These are phyloP conservation scores for Heteronetta atricapilla DNA, from an alignment of 2,113 vertebrate species.

Conservation along the genomic window DNA sequence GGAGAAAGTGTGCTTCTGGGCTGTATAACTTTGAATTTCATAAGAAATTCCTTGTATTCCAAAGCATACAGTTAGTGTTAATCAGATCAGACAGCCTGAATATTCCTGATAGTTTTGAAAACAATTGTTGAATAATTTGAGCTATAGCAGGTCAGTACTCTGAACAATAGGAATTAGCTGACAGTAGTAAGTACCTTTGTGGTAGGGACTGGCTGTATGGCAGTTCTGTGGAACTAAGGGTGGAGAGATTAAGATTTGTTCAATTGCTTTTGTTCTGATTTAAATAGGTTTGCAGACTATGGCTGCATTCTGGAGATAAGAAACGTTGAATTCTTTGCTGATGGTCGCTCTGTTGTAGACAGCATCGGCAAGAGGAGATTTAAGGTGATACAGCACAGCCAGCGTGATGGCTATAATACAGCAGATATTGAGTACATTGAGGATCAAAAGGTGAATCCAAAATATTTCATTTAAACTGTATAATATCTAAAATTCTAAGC, in stretches of 20 bases:
- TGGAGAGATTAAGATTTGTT: conserved; percentile 38
- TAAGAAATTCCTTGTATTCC: neutral
- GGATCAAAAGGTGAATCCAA: conserved; percentile 77
- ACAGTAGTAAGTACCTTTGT: conserved; percentile 45
- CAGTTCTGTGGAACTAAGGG: conserved; percentile 10
- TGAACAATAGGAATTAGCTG: conserved; percentile 45
- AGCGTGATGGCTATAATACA: conserved; percentile 83
- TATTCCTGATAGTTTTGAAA: conserved; percentile 49
- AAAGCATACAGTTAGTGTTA: conserved; percentile 9
- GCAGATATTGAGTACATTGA: conserved; percentile 86
- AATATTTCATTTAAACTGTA: neutral
- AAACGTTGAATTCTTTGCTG: conserved; percentile 83
- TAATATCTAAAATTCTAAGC: neutral
- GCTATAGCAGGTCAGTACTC: conserved; percentile 6
- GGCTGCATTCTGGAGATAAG: conserved; percentile 86
- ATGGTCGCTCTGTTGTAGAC: conserved; percentile 84
- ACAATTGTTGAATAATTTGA: conserved; percentile 46
- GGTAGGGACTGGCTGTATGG: conserved; percentile 2
- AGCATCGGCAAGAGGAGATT: conserved; percentile 84
- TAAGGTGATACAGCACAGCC: conserved; percentile 81
- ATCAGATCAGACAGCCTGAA: conserved; percentile 51
- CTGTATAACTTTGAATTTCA: neutral
- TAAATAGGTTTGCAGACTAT: conserved; percentile 83
- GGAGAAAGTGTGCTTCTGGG: neutral
- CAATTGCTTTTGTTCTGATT: conserved; percentile 48